A percentile compares a stretch with the other conserved stretches of the same genome.
Evolutionary conservation across 1,140 invertebrate genomes (phyloP).

Genomic region (Dendrolimus kikuchii): DNA sequence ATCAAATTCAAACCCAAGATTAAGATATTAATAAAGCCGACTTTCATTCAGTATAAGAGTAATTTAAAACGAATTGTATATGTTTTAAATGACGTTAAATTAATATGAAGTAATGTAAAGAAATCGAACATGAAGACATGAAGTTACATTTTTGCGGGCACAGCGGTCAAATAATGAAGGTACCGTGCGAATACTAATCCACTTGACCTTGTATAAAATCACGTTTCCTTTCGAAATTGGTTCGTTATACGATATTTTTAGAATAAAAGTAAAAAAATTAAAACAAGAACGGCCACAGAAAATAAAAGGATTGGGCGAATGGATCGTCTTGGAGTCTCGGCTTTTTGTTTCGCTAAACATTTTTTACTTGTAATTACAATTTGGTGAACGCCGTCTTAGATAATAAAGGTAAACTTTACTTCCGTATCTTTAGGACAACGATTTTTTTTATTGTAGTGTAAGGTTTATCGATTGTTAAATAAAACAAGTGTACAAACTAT

Average conservation of each 20-base stretch:
- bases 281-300: constrained; percentile 54
- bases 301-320: constrained; percentile 60
- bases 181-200: constrained; percentile 66
- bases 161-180: constrained; percentile 55
- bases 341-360: constrained; percentile 49
- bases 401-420: constrained; percentile 29
- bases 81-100: not conserved
- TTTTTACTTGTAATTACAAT: constrained; percentile 41
- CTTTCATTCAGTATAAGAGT: too few species aligned
- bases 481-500: too few species aligned
- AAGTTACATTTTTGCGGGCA: constrained; percentile 61
- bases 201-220: constrained; percentile 61
- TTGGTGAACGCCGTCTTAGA: constrained; percentile 35
- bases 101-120: constrained; percentile 48
- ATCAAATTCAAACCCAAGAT: constrained; percentile 11
- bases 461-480: too few species aligned
- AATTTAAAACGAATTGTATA: too few species aligned
- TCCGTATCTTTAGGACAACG: constrained; percentile 20
- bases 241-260: constrained; percentile 67
- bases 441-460: constrained; percentile 4
- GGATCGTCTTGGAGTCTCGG: constrained; percentile 32
- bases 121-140: constrained; percentile 45
- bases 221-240: constrained; percentile 70
- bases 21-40: constrained; percentile 5
- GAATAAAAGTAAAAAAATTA: constrained; percentile 67